phyloP scores from a whole-genome alignment of 2,113 vertebrate genomes.

The Orycteropus afer region DNA sequence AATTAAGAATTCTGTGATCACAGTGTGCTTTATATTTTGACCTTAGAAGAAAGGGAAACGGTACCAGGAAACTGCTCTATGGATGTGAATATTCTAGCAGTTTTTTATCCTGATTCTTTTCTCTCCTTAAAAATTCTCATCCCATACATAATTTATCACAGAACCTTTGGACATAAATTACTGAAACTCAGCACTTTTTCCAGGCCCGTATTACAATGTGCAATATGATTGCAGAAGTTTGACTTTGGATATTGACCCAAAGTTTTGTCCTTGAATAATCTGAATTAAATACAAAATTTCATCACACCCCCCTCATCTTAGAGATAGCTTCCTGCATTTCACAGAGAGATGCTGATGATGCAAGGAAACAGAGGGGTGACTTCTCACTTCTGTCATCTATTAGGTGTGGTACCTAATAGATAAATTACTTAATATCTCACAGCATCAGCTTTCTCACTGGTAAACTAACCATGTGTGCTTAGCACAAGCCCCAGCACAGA shows the following conservation, averaged over 20 bases:
- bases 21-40: neutral
- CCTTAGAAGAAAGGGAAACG: neutral
- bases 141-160: conserved; percentile 72
- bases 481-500: neutral
- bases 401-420: neutral
- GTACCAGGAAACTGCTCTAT: neutral
- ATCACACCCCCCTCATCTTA: neutral
- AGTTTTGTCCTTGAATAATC: conserved; percentile 12
- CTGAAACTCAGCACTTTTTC: conserved; percentile 59
- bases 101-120: neutral
- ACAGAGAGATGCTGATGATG: neutral
- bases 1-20: conserved; percentile 43
- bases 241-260: conserved; percentile 39
- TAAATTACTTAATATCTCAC: neutral
- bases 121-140: conserved; percentile 1
- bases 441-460: neutral
- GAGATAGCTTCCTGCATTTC: neutral
- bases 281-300: neutral
- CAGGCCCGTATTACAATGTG: neutral
- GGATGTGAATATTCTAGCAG: conserved; percentile 14
- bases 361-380: neutral
- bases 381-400: neutral
- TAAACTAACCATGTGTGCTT: neutral
- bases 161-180: conserved; percentile 36
- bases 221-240: neutral